Percentiles rank a stretch among this genome's conserved stretches.
phyloP scores from a whole-genome alignment of 2,113 vertebrate species.

The Neofelis nebulosa region DNA sequence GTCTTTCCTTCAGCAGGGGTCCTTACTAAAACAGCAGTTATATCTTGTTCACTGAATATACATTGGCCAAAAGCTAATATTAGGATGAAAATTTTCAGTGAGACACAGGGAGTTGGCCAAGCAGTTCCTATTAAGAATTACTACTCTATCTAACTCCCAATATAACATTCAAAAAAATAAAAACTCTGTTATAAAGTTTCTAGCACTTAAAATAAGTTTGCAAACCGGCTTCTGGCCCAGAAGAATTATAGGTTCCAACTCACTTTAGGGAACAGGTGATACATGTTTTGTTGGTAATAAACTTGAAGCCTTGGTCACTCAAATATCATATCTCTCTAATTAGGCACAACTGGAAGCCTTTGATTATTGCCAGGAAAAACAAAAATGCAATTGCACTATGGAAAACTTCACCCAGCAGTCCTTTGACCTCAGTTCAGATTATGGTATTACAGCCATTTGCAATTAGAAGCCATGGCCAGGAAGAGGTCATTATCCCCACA shows the following conservation, averaged over 20 bases:
- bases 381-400: constrained; percentile 27
- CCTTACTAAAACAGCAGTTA: not conserved
- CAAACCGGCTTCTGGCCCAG: constrained; percentile 42
- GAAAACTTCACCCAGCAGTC: not conserved
- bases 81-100: constrained; percentile 9
- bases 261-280: constrained; percentile 70
- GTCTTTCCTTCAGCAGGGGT: not conserved
- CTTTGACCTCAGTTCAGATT: not conserved
- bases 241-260: constrained; percentile 45
- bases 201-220: constrained; percentile 53
- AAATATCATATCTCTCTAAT: constrained; percentile 66
- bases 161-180: constrained; percentile 60
- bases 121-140: constrained; percentile 47
- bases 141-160: constrained; percentile 59
- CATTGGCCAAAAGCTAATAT: constrained; percentile 21
- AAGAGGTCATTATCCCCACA: not conserved
- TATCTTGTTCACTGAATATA: constrained; percentile 36
- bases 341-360: constrained; percentile 66
- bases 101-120: not conserved
- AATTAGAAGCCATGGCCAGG: not conserved
- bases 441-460: not conserved
- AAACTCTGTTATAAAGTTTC: constrained; percentile 52
- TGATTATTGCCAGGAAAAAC: constrained; percentile 56
- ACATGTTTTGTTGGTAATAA: constrained; percentile 67
- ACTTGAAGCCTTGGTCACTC: constrained; percentile 70